Evolutionary conservation across 2,888 invertebrate genomes (phyloP).

Genomic region (Drosophila bunnanda): DNA sequence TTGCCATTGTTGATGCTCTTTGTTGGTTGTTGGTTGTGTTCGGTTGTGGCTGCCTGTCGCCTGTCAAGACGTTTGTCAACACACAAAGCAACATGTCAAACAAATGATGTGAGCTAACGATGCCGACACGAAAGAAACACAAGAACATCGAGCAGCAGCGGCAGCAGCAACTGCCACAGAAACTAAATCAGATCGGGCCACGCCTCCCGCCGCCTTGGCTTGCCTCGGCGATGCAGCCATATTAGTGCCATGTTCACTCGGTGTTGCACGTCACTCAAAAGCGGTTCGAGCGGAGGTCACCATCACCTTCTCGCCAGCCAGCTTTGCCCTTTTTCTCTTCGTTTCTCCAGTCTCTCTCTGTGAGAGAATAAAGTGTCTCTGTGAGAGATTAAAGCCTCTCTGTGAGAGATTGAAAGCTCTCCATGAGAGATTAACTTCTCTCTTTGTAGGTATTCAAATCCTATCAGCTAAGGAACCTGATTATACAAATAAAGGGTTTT

Average conservation of each 20-base stretch:
- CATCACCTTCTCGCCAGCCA: slow-evolving; percentile 2
- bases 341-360: not conserved
- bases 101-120: slow-evolving; percentile 57
- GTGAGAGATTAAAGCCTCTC: not conserved
- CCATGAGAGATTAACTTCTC: no score
- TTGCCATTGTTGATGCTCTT: slow-evolving; percentile 13
- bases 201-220: slow-evolving; percentile 25
- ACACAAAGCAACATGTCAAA: slow-evolving; percentile 54
- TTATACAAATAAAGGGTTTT: not conserved
- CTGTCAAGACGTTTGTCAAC: slow-evolving; percentile 77
- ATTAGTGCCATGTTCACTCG: slow-evolving; percentile 66
- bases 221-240: slow-evolving; percentile 62
- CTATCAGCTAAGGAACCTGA: not conserved
- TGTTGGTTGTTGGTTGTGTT: slow-evolving; percentile 22
- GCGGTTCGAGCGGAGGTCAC: slow-evolving; percentile 24
- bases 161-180: slow-evolving; percentile 27
- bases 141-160: slow-evolving; percentile 28
- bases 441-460: no score
- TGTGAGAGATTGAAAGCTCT: not conserved
- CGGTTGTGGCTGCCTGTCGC: slow-evolving; percentile 56
- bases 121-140: slow-evolving; percentile 48
- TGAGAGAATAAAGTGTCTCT: not conserved
- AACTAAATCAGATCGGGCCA: slow-evolving; percentile 46
- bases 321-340: not conserved
- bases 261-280: slow-evolving; percentile 62